phyloP scores from a whole-genome alignment of 2,113 vertebrate species.

The Sciurus niger region DNA sequence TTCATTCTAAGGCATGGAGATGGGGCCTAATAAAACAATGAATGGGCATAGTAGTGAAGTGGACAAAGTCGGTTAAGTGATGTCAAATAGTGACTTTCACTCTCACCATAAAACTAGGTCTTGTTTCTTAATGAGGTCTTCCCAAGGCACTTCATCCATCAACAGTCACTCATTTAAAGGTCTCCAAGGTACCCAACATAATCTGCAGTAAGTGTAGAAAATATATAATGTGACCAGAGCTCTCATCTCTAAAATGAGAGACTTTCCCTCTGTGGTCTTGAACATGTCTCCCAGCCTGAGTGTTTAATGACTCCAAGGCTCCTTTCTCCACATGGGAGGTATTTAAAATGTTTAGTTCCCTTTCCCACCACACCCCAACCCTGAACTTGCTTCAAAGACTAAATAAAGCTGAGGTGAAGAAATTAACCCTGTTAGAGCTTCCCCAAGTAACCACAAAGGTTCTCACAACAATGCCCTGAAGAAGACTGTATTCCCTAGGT shows the following conservation, averaged over 20 bases:
- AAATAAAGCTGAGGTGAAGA: conserved; percentile 8
- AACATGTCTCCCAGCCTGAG: not conserved
- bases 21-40: not conserved
- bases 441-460: no score
- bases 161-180: not conserved
- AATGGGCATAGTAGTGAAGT: not conserved
- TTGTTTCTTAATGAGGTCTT: not conserved
- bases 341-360: not conserved
- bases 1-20: not conserved
- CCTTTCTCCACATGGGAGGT: not conserved
- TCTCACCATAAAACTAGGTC: not conserved
- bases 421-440: not conserved
- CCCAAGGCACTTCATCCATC: not conserved
- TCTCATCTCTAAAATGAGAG: not conserved
- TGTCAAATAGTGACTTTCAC: not conserved
- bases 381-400: not conserved
- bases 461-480: not conserved
- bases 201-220: not conserved
- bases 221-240: accelerated
- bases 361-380: not conserved
- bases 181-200: not conserved
- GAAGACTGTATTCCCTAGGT: not conserved
- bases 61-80: not conserved
- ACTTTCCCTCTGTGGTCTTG: not conserved
- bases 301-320: not conserved